These are phyloP conservation scores for Silvanus unidentatus DNA, from an alignment of 2,888 invertebrate species.

Conservation along the genomic window DNA sequence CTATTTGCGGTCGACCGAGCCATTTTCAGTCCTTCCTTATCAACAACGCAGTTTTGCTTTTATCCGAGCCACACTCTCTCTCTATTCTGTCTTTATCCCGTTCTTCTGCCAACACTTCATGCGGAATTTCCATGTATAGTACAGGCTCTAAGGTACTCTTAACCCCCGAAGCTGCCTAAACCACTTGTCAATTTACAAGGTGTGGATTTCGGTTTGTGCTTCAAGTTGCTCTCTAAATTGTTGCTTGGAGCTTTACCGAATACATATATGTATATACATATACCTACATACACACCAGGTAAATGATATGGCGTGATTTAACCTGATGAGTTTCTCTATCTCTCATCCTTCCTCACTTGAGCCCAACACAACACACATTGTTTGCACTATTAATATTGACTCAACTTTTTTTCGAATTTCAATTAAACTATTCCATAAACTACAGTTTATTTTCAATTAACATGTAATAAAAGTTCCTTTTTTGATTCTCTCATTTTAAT, in stretches of 20 bases:
- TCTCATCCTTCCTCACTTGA: too few species aligned
- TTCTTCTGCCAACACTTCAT: conserved; percentile 36
- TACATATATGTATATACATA: neutral
- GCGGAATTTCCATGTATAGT: conserved; percentile 38
- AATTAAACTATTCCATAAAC: too few species aligned
- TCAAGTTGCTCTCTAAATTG: conserved; percentile 28
- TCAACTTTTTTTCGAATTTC: too few species aligned
- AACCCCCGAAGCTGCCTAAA: conserved; percentile 31
- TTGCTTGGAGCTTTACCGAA: conserved; percentile 29
- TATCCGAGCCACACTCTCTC: conserved; percentile 24
- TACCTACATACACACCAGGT: neutral
- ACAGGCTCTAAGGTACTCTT: conserved; percentile 29
- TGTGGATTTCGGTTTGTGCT: conserved; percentile 32
- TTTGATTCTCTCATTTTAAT: too few species aligned
- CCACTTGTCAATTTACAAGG: conserved; percentile 39
- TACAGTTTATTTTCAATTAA: too few species aligned
- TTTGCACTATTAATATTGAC: too few species aligned
- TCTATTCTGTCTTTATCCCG: conserved; percentile 33
- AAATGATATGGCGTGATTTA: conserved; percentile 4
- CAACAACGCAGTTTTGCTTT: conserved; percentile 28
- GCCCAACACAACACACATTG: neutral
- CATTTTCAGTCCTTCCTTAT: conserved; percentile 39
- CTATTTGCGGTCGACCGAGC: conserved; percentile 45
- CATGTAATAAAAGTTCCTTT: too few species aligned
- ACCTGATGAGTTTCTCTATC: conserved; percentile 2